Conservation (phyloP, 2,113 vertebrate species). For the Oreochromis aureus region DNA sequence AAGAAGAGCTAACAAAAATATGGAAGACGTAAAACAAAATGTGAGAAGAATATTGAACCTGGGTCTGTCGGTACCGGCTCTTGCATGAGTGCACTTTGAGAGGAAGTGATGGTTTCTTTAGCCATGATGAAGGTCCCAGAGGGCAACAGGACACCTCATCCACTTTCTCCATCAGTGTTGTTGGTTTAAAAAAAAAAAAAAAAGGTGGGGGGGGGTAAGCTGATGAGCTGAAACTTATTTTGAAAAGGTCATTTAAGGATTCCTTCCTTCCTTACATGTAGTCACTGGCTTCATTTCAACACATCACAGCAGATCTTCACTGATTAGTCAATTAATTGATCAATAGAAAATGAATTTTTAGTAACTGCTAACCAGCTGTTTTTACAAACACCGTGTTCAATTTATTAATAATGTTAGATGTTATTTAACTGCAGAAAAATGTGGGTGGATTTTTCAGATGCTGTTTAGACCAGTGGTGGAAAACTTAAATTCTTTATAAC, state of each 20-base stretch:
- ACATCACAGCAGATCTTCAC: background rate
- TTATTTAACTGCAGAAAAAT: background rate
- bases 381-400: background rate
- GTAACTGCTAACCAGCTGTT: background rate
- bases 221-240: background rate
- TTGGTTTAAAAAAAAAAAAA: background rate
- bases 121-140: background rate
- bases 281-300: background rate
- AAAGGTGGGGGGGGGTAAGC: background rate
- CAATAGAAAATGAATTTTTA: background rate
- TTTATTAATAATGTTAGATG: background rate
- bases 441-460: background rate
- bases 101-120: background rate
- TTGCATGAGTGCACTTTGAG: background rate
- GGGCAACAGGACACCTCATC: background rate
- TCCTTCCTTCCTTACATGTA: background rate
- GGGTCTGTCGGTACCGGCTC: background rate
- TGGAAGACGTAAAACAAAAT: background rate
- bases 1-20: background rate
- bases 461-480: background rate
- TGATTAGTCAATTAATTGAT: background rate
- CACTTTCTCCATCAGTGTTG: background rate
- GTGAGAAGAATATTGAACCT: background rate
- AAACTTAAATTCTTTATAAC: background rate
- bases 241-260: background rate